These are phyloP conservation scores for Cosmia pyralina DNA, from an alignment of 2,888 invertebrate genomes.

Conservation along the genomic window DNA sequence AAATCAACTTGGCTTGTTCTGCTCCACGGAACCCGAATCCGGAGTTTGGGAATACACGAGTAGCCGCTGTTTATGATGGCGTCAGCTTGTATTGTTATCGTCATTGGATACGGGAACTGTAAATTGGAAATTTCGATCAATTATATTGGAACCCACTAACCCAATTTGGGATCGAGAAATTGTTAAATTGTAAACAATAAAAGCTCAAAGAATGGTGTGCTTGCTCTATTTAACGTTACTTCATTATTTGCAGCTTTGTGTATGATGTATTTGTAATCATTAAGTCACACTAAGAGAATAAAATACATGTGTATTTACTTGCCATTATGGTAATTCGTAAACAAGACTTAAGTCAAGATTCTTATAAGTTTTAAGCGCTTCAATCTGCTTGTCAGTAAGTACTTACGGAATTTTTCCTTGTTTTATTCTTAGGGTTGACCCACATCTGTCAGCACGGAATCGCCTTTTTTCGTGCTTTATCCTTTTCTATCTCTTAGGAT, in stretches of 20 bases:
- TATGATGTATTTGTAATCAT: neutral
- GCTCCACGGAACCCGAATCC: slow-evolving; percentile 49
- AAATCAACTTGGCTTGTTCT: slow-evolving; percentile 56
- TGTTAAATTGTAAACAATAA: slow-evolving; percentile 25
- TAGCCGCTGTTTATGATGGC: slow-evolving; percentile 35
- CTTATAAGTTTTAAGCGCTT: slow-evolving; percentile 16
- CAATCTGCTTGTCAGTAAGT: neutral
- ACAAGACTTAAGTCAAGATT: neutral
- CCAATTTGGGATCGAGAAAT: slow-evolving; percentile 31
- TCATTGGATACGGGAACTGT: slow-evolving; percentile 34
- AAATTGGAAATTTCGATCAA: slow-evolving; percentile 14
- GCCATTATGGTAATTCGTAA: slow-evolving; percentile 7
- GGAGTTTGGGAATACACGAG: slow-evolving; percentile 42
- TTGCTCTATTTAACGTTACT: slow-evolving; percentile 1
- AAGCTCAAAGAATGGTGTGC: slow-evolving; percentile 17
- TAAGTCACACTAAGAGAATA: neutral
- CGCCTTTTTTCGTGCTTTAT: too few species aligned
- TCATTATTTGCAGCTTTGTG: slow-evolving; percentile 2
- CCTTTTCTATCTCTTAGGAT: too few species aligned
- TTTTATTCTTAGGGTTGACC: slow-evolving; percentile 20
- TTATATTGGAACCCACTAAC: slow-evolving; percentile 25
- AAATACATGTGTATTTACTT: neutral
- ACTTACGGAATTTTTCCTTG: slow-evolving; percentile 3
- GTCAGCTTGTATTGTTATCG: slow-evolving; percentile 30
- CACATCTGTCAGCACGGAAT: too few species aligned